These are phyloP conservation scores for Abrostola triplasia DNA, from an alignment of 2,888 invertebrate species.

Conservation along the genomic window DNA sequence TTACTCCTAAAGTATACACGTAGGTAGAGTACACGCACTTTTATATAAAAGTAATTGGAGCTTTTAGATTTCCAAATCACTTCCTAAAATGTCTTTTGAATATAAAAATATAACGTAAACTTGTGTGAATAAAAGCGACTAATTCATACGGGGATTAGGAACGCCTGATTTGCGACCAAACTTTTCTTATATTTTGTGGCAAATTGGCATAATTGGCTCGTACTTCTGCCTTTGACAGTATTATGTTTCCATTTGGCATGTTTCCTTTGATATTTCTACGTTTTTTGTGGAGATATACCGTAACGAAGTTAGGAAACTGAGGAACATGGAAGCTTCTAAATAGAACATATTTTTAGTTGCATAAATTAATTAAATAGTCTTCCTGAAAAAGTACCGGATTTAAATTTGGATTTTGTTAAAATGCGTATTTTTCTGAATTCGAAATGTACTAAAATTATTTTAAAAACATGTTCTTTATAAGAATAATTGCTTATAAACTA, in stretches of 20 bases:
- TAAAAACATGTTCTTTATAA: too few relatives aligned
- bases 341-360: too few relatives aligned
- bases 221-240: slow-evolving; percentile 33
- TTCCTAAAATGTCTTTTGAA: background rate
- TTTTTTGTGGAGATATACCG: background rate
- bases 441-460: too few relatives aligned
- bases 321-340: background rate
- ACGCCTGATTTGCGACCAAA: slow-evolving; percentile 37
- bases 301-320: background rate
- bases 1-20: background rate
- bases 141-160: slow-evolving; percentile 27
- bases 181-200: slow-evolving; percentile 38
- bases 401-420: too few relatives aligned
- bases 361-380: too few relatives aligned
- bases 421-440: too few relatives aligned
- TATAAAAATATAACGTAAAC: slow-evolving; percentile 1
- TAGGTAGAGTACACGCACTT: background rate
- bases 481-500: too few relatives aligned
- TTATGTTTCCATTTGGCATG: slow-evolving; percentile 26
- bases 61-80: background rate
- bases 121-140: slow-evolving; percentile 17
- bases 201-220: slow-evolving; percentile 36
- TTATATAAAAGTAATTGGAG: background rate
- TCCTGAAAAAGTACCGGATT: too few relatives aligned
- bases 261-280: slow-evolving; percentile 9